These are phyloP conservation scores for Lepus europaeus DNA, from an alignment of 2,113 vertebrate genomes.

Conservation along the genomic window DNA sequence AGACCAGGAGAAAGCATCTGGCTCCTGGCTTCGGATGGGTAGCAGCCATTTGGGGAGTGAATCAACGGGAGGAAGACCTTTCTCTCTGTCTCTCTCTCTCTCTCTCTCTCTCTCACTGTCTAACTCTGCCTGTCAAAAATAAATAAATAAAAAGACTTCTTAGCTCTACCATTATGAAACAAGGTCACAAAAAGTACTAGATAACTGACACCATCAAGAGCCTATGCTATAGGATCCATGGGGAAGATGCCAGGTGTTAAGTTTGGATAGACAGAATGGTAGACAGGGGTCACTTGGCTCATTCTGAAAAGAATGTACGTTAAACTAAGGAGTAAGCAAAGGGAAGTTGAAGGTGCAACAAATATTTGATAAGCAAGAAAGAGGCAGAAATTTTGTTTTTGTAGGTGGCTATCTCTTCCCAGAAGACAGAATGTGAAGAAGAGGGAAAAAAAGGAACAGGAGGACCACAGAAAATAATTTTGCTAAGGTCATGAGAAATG, in stretches of 20 bases:
- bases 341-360: background rate
- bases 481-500: background rate
- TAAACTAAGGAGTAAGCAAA: background rate
- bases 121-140: too few species aligned
- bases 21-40: too few species aligned
- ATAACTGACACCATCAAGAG: background rate
- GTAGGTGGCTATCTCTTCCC: background rate
- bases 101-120: too few species aligned
- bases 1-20: too few species aligned
- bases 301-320: background rate
- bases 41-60: too few species aligned
- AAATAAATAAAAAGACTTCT: too few species aligned
- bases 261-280: conserved; percentile 10
- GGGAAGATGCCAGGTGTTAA: background rate
- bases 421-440: background rate
- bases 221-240: background rate
- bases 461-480: background rate
- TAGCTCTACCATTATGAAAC: background rate
- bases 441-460: background rate
- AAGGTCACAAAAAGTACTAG: conserved; percentile 13
- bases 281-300: conserved; percentile 3
- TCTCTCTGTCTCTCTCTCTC: too few species aligned
- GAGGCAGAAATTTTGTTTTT: conserved; percentile 1
- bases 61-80: too few species aligned
- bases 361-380: background rate